Evolutionary conservation across 1,140 invertebrate species (phyloP).

Genomic region (Bombus huntii): DNA sequence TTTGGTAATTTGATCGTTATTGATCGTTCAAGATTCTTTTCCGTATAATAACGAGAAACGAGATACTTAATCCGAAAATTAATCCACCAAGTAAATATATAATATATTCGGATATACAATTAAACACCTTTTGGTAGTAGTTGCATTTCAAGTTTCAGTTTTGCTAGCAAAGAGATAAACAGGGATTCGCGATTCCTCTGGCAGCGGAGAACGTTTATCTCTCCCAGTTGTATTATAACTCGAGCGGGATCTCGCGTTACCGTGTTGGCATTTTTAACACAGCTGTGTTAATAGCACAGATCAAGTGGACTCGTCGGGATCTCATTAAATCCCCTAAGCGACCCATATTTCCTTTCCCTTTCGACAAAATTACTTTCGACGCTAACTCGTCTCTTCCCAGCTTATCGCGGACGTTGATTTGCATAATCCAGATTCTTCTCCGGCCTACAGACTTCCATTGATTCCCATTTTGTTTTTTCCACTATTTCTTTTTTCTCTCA

Average conservation of each 20-base stretch:
- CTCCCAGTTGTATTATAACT: background rate
- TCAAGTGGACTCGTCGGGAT: background rate
- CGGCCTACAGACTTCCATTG: constrained; percentile 30
- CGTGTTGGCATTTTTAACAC: constrained; percentile 14
- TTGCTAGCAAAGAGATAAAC: background rate
- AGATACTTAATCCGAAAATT: background rate
- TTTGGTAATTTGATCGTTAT: background rate
- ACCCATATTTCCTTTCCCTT: constrained; percentile 49
- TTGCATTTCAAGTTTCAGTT: background rate
- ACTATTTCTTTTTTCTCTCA: background rate
- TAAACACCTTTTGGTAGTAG: background rate
- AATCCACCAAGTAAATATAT: background rate
- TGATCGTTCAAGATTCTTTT: background rate
- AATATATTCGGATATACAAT: background rate
- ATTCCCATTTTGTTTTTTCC: constrained; percentile 1
- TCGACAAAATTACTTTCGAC: constrained; percentile 37
- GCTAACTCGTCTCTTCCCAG: constrained; percentile 13
- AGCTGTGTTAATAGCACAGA: background rate
- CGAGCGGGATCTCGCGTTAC: background rate
- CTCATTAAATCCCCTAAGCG: background rate
- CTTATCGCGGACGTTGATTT: constrained; percentile 48
- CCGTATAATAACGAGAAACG: background rate
- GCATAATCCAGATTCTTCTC: constrained; percentile 54
- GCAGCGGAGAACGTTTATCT: background rate
- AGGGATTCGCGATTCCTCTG: no score